Conservation (phyloP, 2,797 vertebrate species). For the Benthosema pterotum region DNA sequence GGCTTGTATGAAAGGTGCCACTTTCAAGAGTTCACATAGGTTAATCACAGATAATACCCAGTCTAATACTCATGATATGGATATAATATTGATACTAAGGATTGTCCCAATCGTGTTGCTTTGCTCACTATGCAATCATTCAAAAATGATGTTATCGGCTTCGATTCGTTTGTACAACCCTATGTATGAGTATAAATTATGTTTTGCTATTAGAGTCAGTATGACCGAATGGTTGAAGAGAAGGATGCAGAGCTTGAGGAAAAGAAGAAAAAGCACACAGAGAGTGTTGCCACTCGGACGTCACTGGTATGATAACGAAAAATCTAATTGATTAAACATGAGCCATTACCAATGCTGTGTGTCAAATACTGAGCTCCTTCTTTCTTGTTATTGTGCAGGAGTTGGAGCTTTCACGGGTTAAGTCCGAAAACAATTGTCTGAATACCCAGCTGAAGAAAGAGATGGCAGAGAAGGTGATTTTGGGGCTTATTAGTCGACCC, state of each 20-base stretch:
- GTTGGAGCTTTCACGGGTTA: slow-evolving; percentile 76
- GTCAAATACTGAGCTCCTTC: slow-evolving; percentile 27
- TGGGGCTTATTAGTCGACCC: no score
- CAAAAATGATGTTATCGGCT: no score
- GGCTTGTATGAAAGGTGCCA: no score
- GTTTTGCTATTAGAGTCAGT: slow-evolving; percentile 82
- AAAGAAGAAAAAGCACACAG: slow-evolving; percentile 82
- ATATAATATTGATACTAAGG: no score
- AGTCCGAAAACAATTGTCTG: slow-evolving; percentile 77
- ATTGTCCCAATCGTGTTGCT: no score
- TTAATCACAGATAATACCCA: no score
- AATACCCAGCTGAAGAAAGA: slow-evolving; percentile 81
- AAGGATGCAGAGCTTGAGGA: slow-evolving; percentile 88
- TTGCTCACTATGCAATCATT: no score
- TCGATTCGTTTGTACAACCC: no score
- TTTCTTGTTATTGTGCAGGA: slow-evolving; percentile 72
- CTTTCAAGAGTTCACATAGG: no score
- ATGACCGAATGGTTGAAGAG: slow-evolving; percentile 90
- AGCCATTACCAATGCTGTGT: slow-evolving; percentile 22
- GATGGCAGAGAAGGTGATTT: slow-evolving; percentile 81
- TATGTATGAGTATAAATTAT: not conserved
- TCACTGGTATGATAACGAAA: slow-evolving; percentile 80
- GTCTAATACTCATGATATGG: no score
- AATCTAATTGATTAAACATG: not conserved
- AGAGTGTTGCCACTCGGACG: slow-evolving; percentile 72